Evolutionary conservation across 1,140 invertebrate genomes (phyloP), one percentile per base, ranked within the genome.

Genomic region (Ectropis grisescens): DNA sequence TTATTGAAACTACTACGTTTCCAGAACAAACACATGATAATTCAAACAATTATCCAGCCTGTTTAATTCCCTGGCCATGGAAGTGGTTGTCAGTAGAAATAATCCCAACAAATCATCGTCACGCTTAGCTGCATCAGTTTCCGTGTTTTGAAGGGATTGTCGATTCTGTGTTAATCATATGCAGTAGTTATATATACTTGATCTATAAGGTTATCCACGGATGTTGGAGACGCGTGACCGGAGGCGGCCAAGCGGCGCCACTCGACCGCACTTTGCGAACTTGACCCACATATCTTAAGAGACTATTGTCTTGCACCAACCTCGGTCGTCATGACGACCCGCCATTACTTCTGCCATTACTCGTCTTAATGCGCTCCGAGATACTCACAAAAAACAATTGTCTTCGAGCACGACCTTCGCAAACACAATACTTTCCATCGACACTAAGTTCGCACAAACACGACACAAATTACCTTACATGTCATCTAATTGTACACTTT

Each of bases 261-360:
- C 41, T 51, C 34, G 43, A 47, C 31, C 45, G 44, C 56, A 59
- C 56, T 51, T 46, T 41, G 46, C 56, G 55, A 74, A 74, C 72
- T 78, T 78, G 69, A 74, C 72, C 67, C 42, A 78, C 62, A 70
- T 70, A 50, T 56, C 49, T 39, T 41, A 47, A 66, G 59, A 60
- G 47, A 41, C 56, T 42, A 74, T 71, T 72, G 72, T 74, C 53
- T 66, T 50, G 40, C 31, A 9, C 26, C 41, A 58, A 41, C 71
- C 68, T 76, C 66, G 47, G 56, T 59, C 35, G 34, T 13, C 42
- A 36, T 35, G 40, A 45, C 46, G 31, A 37, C 37, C 54, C 33
- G 38, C 36, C 37, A 42, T 40, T 35, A 41, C 46, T 53, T 6
- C 10, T 25, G 23, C 29, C 25, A 39, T 35, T 43, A 35, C 45